These are phyloP conservation scores for Leptogaster cylindrica DNA, from an alignment of 2,888 invertebrate species.

Conservation along the genomic window DNA sequence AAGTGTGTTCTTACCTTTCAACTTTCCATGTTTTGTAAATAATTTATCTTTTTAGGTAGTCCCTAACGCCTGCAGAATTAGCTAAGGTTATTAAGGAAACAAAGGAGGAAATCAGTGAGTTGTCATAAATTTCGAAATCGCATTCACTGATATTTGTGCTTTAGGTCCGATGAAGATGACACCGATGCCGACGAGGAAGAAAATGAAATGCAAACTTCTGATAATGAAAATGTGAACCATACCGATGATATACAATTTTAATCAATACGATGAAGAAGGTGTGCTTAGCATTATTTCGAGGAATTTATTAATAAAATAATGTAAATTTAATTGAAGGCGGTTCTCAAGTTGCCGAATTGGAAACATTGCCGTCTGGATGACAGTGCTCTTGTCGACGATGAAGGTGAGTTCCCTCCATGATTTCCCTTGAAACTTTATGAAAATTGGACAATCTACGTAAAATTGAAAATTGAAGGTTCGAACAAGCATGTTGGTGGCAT, in stretches of 20 bases:
- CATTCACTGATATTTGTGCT: not conserved
- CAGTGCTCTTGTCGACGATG: conserved; percentile 56
- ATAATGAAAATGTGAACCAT: conserved; percentile 61
- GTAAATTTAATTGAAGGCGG: conserved; percentile 64
- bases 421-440: too few species aligned
- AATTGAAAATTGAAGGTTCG: too few species aligned
- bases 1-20: conserved; percentile 63
- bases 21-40: conserved; percentile 28
- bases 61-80: conserved; percentile 76
- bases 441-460: too few species aligned
- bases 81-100: conserved; percentile 78
- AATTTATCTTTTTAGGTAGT: conserved; percentile 67
- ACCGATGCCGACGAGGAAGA: conserved; percentile 52
- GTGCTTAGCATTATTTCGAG: conserved; percentile 43
- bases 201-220: conserved; percentile 52
- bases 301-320: conserved; percentile 52
- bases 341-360: conserved; percentile 58
- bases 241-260: conserved; percentile 76
- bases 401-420: too few species aligned
- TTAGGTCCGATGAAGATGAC: conserved; percentile 17
- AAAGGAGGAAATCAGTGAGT: conserved; percentile 70
- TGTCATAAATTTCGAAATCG: conserved; percentile 43
- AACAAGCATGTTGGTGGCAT: too few species aligned
- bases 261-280: conserved; percentile 73
- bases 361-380: conserved; percentile 59